A percentile compares a stretch with the other conserved stretches of the same genome.
Evolutionary conservation across 2,113 vertebrate species (phyloP).

Genomic region (Damaliscus lunatus): DNA sequence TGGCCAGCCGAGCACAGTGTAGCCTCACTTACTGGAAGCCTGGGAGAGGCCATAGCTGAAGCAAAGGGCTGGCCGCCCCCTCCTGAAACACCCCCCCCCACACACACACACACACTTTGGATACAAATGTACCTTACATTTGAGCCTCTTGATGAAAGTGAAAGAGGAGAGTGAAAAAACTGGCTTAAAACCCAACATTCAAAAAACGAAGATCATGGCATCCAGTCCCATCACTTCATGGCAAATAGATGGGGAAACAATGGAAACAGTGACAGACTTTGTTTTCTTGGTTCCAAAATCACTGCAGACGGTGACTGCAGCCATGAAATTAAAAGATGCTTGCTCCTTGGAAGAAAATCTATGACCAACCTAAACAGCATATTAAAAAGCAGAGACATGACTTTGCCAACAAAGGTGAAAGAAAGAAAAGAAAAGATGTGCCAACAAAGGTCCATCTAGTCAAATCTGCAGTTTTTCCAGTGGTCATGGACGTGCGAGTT

Average conservation of each 20-base stretch:
- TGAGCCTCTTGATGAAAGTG: background rate
- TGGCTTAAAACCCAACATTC: background rate
- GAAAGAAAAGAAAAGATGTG: no score
- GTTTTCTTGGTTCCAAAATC: background rate
- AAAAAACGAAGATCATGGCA: background rate
- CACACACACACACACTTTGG: no score
- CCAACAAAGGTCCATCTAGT: background rate
- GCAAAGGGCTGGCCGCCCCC: accelerated
- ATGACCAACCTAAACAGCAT: background rate
- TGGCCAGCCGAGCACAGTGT: accelerated
- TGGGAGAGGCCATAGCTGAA: accelerated
- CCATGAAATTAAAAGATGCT: background rate
- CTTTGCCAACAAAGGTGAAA: background rate
- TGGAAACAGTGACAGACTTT: background rate
- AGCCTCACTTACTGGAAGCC: accelerated
- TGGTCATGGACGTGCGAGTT: background rate
- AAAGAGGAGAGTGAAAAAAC: background rate
- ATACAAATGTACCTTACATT: background rate
- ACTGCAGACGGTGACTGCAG: background rate
- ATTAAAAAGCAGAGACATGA: background rate
- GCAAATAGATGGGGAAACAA: background rate
- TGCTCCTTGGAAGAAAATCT: background rate
- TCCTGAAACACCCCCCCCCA: no score
- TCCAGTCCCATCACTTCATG: background rate
- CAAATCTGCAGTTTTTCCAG: background rate